Evolutionary conservation across 2,113 vertebrate species (phyloP), one percentile per base, ranked within the genome.

Genomic region (Numida meleagris): DNA sequence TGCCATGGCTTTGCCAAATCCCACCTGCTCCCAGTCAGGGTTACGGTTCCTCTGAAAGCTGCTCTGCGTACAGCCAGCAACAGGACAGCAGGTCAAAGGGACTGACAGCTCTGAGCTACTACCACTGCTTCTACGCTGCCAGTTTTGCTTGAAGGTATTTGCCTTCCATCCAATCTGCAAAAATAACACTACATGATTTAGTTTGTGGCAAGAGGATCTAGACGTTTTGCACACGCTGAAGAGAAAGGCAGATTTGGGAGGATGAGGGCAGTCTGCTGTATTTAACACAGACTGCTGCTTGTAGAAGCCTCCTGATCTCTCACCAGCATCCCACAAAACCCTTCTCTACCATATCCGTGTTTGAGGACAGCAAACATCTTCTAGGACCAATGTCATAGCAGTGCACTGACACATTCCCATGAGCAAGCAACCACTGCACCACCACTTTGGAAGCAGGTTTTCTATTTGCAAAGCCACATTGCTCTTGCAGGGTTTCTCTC

Each of bases 401-500:
- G 7, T 5, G 12, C 55, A 12, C 55, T 0, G 4, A 5, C 4
- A 9, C 1, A 4, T 6, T 73, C 36, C 71, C 27, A 1, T 27
- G 3, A 38, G 51, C 40, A 27, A 3, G 4, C 3, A 36, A 6
- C 38, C 78, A 38, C 53, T 23, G 45, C 36, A 10, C 29, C 48
- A 38, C 15, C 0, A 0, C 55, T 59, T 29, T 10, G 48, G 51
- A 61, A 66, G 9, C 0, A 3, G 8, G 21, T 33, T 80, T 45
- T 43, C 2, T 12, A 24, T 33, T 14, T 33, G 34, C 72, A 40
- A 27, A 67, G 50, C 24, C 33, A 6, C 9, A 62, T 17, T 20
- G 17, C 15, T n/a, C 46, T 65, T 23, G 23, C 38, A 18, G 40
- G 38, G 45, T 33, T 51, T 48, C 75, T 25, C 45, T 51, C 29